Evolutionary conservation across 92 coral and sea anemone species (phyloP).

Genomic region (Paramuricea clavata): DNA sequence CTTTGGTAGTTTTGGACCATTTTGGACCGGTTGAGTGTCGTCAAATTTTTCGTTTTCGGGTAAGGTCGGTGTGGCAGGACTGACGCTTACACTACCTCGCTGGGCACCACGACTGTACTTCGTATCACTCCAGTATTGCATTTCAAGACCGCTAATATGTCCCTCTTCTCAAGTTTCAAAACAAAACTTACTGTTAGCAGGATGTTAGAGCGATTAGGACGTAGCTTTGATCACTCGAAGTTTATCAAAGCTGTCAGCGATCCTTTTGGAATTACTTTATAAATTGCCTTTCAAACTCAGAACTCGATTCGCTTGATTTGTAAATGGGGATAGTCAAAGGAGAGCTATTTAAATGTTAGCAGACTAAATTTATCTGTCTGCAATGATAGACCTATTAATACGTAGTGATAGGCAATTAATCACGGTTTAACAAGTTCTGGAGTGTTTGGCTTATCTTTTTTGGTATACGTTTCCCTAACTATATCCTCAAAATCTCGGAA

Average conservation of each 20-base stretch:
- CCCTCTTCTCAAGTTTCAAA: conserved; percentile 1
- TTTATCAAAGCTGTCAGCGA: background rate
- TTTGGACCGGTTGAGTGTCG: background rate
- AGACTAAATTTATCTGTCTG: background rate
- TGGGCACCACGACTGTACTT: background rate
- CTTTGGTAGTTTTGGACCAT: conserved; percentile 15
- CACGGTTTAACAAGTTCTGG: background rate
- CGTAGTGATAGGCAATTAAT: background rate
- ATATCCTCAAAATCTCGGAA: background rate
- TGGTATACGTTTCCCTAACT: background rate
- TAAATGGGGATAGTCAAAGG: too few species aligned
- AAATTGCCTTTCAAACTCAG: too few species aligned
- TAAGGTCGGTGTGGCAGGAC: background rate
- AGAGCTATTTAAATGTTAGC: too few species aligned
- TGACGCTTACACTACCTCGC: background rate
- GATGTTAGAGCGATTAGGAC: background rate
- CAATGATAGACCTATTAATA: background rate
- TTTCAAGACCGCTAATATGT: background rate
- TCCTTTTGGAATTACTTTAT: background rate
- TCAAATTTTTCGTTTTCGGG: background rate
- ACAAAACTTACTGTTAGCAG: background rate
- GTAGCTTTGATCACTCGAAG: background rate
- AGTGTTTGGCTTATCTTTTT: background rate
- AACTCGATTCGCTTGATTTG: too few species aligned
- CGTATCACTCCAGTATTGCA: conserved; percentile 37